phyloP scores from a whole-genome alignment of 92 coral and sea anemone genomes.

The Epizoanthus scotinus region DNA sequence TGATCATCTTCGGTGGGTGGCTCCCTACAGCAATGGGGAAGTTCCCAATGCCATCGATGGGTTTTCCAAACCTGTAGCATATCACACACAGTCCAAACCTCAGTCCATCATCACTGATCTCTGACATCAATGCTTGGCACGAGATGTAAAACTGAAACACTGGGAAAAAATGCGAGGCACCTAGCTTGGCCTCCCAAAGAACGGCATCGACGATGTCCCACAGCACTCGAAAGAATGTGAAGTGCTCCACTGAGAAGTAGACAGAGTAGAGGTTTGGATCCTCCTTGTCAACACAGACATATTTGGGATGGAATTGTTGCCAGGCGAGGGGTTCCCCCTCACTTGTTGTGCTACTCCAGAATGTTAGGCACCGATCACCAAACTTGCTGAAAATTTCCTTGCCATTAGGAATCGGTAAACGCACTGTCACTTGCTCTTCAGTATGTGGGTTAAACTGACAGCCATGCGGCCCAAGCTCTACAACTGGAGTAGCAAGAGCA shows the following conservation, averaged over 20 bases:
- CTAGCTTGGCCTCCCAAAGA: slow-evolving; percentile 86
- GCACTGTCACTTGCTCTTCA: slow-evolving; percentile 80
- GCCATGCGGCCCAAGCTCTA: slow-evolving; percentile 91
- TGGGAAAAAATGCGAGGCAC: slow-evolving; percentile 85
- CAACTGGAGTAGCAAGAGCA: slow-evolving; percentile 92
- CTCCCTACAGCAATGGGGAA: slow-evolving; percentile 86
- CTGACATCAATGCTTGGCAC: slow-evolving; percentile 96
- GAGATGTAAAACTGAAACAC: slow-evolving; percentile 83
- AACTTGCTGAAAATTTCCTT: slow-evolving; percentile 72
- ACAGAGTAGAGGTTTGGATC: slow-evolving; percentile 70
- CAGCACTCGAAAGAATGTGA: slow-evolving; percentile 79
- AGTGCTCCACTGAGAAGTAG: slow-evolving; percentile 88
- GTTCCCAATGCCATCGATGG: slow-evolving; percentile 88
- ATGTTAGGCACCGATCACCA: slow-evolving; percentile 78
- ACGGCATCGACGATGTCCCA: slow-evolving; percentile 89
- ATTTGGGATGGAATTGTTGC: slow-evolving; percentile 82
- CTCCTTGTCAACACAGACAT: slow-evolving; percentile 64
- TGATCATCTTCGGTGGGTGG: slow-evolving; percentile 85
- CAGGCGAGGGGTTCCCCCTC: slow-evolving; percentile 77
- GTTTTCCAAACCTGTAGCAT: slow-evolving; percentile 84
- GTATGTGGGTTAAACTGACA: slow-evolving; percentile 77
- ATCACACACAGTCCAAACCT: slow-evolving; percentile 87
- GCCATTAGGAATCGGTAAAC: slow-evolving; percentile 88
- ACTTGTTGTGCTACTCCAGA: slow-evolving; percentile 88
- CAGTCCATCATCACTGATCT: slow-evolving; percentile 70